phyloP scores from a whole-genome alignment of 2,797 vertebrate species.

The Cirrhinus molitorella region DNA sequence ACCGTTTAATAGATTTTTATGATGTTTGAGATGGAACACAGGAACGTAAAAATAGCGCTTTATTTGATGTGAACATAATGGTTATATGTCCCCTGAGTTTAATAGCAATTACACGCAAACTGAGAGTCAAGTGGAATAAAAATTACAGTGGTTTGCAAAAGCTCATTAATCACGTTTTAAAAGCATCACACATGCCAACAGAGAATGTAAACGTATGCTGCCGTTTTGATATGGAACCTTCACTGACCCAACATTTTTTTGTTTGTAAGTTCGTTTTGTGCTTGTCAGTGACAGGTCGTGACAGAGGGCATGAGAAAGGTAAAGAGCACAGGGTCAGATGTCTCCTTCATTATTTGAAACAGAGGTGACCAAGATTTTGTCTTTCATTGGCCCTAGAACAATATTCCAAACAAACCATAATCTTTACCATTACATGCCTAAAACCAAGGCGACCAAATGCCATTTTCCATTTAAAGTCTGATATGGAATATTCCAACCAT shows the following conservation, averaged over 20 bases:
- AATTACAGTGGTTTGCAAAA: conserved; percentile 18
- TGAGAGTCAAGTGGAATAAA: conserved; percentile 39
- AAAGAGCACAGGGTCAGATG: conserved; percentile 1
- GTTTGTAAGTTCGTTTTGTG: not conserved
- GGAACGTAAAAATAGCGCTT: conserved; percentile 26
- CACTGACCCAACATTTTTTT: not conserved
- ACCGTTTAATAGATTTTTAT: conserved; percentile 26
- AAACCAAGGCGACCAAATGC: not conserved
- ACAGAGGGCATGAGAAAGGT: conserved; percentile 4
- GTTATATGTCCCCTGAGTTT: conserved; percentile 31
- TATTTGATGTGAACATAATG: conserved; percentile 27
- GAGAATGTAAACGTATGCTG: not conserved
- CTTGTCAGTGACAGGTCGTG: not conserved
- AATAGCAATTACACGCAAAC: conserved; percentile 44
- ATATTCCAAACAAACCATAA: not conserved
- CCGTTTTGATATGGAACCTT: not conserved
- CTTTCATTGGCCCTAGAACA: not conserved
- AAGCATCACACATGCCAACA: conserved; percentile 9
- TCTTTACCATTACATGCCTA: not conserved
- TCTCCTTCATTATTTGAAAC: not conserved
- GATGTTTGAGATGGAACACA: conserved; percentile 9
- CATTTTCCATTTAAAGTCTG: not conserved
- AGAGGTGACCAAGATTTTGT: not conserved
- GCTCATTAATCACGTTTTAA: conserved; percentile 34
- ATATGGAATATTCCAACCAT: not conserved